phyloP scores from a whole-genome alignment of 2,888 invertebrate species.

The Erebia epiphron region DNA sequence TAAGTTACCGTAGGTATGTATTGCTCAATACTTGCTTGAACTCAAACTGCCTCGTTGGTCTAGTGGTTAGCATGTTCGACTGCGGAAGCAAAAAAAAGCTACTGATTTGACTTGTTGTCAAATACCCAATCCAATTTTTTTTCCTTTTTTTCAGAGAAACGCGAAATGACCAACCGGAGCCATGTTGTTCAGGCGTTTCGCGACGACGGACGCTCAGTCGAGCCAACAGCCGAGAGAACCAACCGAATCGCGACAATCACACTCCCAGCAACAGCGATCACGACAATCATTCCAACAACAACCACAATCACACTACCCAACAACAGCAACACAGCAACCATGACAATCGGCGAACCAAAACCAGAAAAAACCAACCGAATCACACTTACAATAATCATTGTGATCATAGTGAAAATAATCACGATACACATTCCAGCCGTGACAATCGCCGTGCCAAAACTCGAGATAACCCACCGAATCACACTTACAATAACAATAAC shows the following conservation, averaged over 20 bases:
- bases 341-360: neutral
- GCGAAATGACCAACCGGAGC: slow-evolving; percentile 14
- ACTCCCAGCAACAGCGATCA: slow-evolving; percentile 18
- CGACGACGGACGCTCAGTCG: neutral
- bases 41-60: too few relatives aligned
- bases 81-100: neutral
- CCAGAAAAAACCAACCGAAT: neutral
- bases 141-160: slow-evolving; percentile 36
- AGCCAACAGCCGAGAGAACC: slow-evolving; percentile 15
- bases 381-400: neutral
- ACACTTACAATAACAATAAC: neutral
- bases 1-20: too few relatives aligned
- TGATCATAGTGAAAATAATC: neutral
- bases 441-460: neutral
- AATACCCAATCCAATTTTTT: neutral
- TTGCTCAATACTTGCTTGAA: too few relatives aligned
- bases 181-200: slow-evolving; percentile 18
- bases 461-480: slow-evolving; percentile 18
- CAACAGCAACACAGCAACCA: neutral
- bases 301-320: neutral
- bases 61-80: too few relatives aligned
- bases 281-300: slow-evolving; percentile 20
- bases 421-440: neutral
- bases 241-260: slow-evolving; percentile 4
- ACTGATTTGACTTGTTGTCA: too few relatives aligned